A percentile compares a stretch with the other conserved stretches of the same genome.
phyloP scores from a whole-genome alignment of 2,888 invertebrate species.

The Cryptocheilus praepositus region DNA sequence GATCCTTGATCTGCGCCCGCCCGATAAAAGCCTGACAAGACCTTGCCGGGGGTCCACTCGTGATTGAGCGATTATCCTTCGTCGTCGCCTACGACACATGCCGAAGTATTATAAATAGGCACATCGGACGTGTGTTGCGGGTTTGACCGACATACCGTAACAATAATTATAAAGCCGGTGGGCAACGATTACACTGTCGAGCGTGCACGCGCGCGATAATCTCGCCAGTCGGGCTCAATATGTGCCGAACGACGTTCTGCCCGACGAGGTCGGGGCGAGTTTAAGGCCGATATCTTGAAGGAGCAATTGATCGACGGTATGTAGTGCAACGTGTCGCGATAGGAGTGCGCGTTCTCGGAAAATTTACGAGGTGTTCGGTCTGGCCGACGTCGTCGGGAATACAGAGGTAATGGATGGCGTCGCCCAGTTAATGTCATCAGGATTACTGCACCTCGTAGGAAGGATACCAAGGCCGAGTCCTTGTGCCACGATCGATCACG shows the following conservation, averaged over 20 bases:
- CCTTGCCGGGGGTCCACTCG: conserved; percentile 28
- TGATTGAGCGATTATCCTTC: conserved; percentile 34
- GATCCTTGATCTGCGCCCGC: conserved; percentile 25
- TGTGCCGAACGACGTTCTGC: conserved; percentile 18
- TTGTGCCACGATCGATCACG: no score
- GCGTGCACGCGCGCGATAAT: conserved; percentile 13
- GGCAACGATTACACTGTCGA: conserved; percentile 17
- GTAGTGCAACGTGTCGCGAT: no score
- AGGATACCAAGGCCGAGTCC: no score
- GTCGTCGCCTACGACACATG: conserved; percentile 32
- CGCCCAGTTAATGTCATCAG: conserved; percentile 18
- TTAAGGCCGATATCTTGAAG: conserved; percentile 5
- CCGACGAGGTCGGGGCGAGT: conserved; percentile 5
- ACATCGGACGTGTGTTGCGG: neutral
- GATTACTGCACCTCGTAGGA: neutral
- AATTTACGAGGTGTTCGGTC: conserved; percentile 11
- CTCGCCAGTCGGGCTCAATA: neutral
- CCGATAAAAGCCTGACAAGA: conserved; percentile 22
- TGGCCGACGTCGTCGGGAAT: conserved; percentile 21
- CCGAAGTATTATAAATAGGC: conserved; percentile 36
- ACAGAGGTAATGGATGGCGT: conserved; percentile 20
- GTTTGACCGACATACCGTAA: conserved; percentile 22
- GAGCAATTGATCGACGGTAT: no score
- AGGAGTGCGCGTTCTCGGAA: neutral
- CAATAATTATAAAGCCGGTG: conserved; percentile 29